phyloP scores from a whole-genome alignment of 64 coral and sea anemone genomes.

The Stichodactyla helianthus region DNA sequence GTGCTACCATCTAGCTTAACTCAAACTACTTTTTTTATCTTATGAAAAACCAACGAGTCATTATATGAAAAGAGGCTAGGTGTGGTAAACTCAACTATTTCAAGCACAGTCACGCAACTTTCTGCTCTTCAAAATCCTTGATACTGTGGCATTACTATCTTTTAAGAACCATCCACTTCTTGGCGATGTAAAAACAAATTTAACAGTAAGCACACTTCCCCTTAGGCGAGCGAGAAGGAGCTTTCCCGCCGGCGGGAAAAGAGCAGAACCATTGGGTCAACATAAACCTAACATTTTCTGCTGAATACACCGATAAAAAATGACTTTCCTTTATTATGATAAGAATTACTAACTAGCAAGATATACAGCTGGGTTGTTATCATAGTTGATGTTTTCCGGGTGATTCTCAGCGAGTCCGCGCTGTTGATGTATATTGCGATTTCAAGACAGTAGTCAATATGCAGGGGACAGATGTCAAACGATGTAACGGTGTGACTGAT shows the following conservation, averaged over 20 bases:
- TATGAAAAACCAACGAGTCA: not conserved
- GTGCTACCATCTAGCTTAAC: not conserved
- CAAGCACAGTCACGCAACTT: not conserved
- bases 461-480: not conserved
- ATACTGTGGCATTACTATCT: not conserved
- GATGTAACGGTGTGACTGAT: not conserved
- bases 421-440: not conserved
- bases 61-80: no score
- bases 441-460: no score
- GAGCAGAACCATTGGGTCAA: not conserved
- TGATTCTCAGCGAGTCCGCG: not conserved
- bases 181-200: not conserved
- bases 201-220: not conserved
- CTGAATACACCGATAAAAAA: not conserved
- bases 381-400: not conserved
- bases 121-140: not conserved
- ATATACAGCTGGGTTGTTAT: not conserved
- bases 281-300: not conserved
- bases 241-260: slow-evolving; percentile 14
- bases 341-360: not conserved
- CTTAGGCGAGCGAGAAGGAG: not conserved
- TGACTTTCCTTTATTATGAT: not conserved
- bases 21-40: not conserved
- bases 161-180: not conserved
- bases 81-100: no score